phyloP scores from a whole-genome alignment of 2,797 vertebrate species.

The Denticeps clupeoides region DNA sequence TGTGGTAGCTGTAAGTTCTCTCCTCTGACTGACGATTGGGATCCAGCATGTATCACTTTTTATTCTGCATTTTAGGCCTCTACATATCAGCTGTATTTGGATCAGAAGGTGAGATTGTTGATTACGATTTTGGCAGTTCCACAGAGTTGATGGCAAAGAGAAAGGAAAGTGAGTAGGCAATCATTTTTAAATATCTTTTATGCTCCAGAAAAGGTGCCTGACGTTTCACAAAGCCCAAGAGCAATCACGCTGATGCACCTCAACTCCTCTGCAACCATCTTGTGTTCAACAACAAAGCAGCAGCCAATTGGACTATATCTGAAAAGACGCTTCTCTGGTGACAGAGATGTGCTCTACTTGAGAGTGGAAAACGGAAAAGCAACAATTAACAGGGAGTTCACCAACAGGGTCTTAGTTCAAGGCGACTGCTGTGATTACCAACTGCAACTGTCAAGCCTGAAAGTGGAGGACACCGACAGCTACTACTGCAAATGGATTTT shows the following conservation, averaged over 20 bases:
- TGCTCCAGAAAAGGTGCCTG: too few species aligned
- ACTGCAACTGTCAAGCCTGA: constrained; percentile 32
- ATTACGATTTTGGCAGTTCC: too few species aligned
- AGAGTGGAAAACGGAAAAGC: fast-evolving
- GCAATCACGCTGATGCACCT: constrained; percentile 12
- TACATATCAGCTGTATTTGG: too few species aligned
- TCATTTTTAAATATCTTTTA: too few species aligned
- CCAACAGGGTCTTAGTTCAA: constrained; percentile 2
- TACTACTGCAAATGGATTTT: constrained; percentile 44
- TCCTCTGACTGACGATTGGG: too few species aligned
- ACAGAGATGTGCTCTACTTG: constrained; percentile 8
- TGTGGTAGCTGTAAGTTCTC: too few species aligned
- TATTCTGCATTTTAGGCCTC: too few species aligned
- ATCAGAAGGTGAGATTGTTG: too few species aligned
- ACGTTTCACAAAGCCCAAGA: constrained; percentile 27
- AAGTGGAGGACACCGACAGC: constrained; percentile 35
- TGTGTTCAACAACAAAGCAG: constrained; percentile 22
- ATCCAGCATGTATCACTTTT: too few species aligned
- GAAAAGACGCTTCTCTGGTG: constrained; percentile 8
- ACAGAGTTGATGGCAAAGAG: too few species aligned
- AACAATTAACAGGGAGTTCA: neutral
- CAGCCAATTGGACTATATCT: constrained; percentile 15
- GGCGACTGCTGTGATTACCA: constrained; percentile 14
- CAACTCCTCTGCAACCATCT: constrained; percentile 39
- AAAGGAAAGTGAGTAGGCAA: too few species aligned